These are phyloP conservation scores for Alloplasta piceator DNA, from an alignment of 2,888 invertebrate genomes.

Conservation along the genomic window DNA sequence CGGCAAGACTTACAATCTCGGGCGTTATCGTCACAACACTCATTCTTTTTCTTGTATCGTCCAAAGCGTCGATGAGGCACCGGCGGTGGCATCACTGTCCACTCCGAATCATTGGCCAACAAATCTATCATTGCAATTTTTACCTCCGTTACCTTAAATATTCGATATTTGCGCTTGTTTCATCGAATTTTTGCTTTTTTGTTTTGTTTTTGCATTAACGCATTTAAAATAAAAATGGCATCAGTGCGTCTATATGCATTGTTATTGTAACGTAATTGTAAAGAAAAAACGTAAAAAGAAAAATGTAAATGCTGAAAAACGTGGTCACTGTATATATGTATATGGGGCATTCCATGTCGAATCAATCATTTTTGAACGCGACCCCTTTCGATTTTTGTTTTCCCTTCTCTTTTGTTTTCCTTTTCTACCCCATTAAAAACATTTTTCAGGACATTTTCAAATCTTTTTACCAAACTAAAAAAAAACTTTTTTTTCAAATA, in stretches of 20 bases:
- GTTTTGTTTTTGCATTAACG: constrained; percentile 4
- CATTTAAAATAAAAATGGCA: constrained; percentile 4
- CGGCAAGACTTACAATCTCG: constrained; percentile 82
- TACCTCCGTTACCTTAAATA: constrained; percentile 58
- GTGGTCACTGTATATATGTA: constrained; percentile 23
- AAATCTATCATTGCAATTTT: constrained; percentile 77
- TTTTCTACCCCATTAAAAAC: too few species aligned
- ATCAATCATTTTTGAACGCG: too few species aligned
- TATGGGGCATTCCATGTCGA: not conserved
- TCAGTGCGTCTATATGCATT: constrained; percentile 17
- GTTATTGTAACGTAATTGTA: constrained; percentile 3
- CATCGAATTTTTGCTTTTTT: constrained; percentile 12
- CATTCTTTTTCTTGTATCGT: constrained; percentile 83
- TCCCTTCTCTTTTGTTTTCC: too few species aligned
- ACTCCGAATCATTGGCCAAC: constrained; percentile 81
- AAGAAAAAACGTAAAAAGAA: constrained; percentile 18
- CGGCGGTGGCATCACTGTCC: constrained; percentile 78
- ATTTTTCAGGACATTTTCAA: too few species aligned
- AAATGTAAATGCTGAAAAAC: constrained; percentile 38
- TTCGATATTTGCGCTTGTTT: constrained; percentile 17
- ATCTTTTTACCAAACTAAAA: too few species aligned
- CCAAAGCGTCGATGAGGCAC: constrained; percentile 77
- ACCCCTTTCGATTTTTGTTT: too few species aligned
- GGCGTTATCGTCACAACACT: constrained; percentile 82
- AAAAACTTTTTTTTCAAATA: too few species aligned